Conservation (phyloP, 2,888 invertebrate genomes). For the Brenthis hecate region DNA sequence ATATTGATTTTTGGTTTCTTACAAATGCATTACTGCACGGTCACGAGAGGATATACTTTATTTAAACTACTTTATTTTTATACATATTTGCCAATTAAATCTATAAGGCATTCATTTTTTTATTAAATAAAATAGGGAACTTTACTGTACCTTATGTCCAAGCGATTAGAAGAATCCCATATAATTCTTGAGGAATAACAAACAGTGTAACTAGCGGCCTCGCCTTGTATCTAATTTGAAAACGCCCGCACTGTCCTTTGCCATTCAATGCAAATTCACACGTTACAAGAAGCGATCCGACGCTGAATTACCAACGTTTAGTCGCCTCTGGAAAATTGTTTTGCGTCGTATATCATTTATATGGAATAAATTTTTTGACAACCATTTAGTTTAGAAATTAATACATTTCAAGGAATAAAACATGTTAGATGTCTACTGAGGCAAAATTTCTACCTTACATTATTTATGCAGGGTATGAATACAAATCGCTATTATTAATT, state of each 20-base stretch:
- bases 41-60: no score
- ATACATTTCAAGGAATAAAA: background rate
- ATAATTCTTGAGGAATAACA: conserved; percentile 31
- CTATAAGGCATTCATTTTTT: background rate
- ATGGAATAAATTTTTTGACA: conserved; percentile 13
- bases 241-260: conserved; percentile 67
- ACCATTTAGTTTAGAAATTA: background rate
- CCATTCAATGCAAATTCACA: conserved; percentile 81
- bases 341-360: conserved; percentile 37
- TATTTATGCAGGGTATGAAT: no score
- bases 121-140: no score
- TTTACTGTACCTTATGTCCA: conserved; percentile 14
- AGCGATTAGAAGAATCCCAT: conserved; percentile 24
- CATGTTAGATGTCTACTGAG: no score
- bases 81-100: background rate
- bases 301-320: conserved; percentile 79
- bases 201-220: conserved; percentile 50
- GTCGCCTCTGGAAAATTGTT: conserved; percentile 80
- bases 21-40: no score
- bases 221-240: conserved; percentile 55
- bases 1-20: no score
- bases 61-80: no score
- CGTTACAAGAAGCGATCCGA: conserved; percentile 75
- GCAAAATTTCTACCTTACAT: no score
- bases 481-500: no score